These are phyloP conservation scores for Calidris pygmaea DNA, from an alignment of 2,113 vertebrate genomes.

Conservation along the genomic window DNA sequence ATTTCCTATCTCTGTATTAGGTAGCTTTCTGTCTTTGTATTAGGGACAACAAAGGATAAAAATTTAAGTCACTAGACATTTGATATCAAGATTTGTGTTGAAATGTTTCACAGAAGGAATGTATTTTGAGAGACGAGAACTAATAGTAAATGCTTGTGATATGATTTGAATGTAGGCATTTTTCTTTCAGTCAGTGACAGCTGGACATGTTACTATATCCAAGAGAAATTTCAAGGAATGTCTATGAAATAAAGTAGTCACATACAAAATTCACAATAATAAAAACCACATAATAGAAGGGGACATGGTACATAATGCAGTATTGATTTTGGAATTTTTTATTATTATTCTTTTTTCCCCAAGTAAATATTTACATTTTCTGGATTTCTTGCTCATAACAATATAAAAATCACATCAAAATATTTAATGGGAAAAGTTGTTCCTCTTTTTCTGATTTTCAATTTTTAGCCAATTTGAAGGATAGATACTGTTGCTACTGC, in stretches of 20 bases:
- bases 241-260: not conserved
- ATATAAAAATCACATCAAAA: not conserved
- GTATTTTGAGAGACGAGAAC: not conserved
- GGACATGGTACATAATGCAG: accelerated
- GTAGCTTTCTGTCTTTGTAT: not conserved
- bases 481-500: not conserved
- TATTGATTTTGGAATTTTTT: not conserved
- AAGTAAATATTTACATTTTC: not conserved
- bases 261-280: not conserved
- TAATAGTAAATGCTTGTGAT: not conserved
- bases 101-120: not conserved
- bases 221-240: not conserved
- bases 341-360: not conserved
- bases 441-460: not conserved
- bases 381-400: not conserved
- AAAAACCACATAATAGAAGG: not conserved
- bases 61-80: not conserved
- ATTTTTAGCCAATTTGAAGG: not conserved
- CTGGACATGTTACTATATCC: not conserved
- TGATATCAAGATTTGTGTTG: not conserved
- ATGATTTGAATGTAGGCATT: not conserved
- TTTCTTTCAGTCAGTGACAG: not conserved
- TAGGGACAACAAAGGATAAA: not conserved
- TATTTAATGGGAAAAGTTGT: not conserved
- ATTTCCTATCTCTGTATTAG: not conserved